Conservation (phyloP, 2,888 invertebrate species). For the Andrena marginata region DNA sequence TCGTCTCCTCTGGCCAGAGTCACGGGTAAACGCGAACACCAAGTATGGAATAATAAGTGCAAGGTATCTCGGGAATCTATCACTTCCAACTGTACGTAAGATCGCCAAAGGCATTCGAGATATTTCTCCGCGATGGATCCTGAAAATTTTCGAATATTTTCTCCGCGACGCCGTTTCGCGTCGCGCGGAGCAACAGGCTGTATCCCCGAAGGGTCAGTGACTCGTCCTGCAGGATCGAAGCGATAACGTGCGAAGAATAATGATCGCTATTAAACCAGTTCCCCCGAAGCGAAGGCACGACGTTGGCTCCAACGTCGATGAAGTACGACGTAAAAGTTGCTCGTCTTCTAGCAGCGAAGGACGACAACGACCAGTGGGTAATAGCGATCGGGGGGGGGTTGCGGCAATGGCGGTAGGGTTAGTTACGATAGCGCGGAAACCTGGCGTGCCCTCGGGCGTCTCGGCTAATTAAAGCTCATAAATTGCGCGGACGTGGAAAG, state of each 20-base stretch:
- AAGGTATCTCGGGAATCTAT: no score
- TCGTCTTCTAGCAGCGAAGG: constrained; percentile 24
- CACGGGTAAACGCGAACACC: neutral
- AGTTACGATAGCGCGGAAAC: constrained; percentile 54
- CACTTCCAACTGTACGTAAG: neutral
- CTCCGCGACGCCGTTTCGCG: neutral
- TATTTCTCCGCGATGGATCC: neutral
- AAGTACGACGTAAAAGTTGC: constrained; percentile 22
- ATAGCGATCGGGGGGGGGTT: constrained; percentile 3
- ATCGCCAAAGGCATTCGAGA: neutral
- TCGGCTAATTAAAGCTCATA: constrained; percentile 77
- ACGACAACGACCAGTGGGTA: constrained; percentile 25
- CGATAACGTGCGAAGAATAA: constrained; percentile 27
- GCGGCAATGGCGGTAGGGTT: constrained; percentile 27
- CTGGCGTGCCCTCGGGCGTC: constrained; percentile 60
- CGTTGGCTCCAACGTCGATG: neutral
- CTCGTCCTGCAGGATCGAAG: neutral
- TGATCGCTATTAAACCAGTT: neutral
- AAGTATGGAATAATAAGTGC: no score
- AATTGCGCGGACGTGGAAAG: constrained; percentile 72
- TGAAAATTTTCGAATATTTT: constrained; percentile 33
- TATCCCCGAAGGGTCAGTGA: constrained; percentile 22
- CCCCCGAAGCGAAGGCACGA: neutral
- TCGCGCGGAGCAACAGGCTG: constrained; percentile 45
- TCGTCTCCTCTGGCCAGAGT: neutral